Conservation (phyloP, 2,888 invertebrate genomes). For the Ichneumoninae sp. region DNA sequence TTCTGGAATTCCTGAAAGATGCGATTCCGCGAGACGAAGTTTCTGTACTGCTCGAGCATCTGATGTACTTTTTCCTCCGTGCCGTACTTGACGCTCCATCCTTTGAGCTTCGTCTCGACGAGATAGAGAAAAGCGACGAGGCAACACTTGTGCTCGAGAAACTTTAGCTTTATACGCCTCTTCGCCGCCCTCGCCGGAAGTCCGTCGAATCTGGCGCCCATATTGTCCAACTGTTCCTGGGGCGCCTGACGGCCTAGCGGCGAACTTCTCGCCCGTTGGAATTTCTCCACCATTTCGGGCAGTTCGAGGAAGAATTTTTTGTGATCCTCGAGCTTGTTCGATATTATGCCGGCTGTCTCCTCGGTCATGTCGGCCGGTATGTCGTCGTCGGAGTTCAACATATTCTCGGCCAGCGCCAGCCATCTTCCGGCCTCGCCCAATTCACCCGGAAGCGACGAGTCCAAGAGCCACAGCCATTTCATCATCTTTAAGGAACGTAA, state of each 20-base stretch:
- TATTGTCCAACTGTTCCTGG: conserved; percentile 92
- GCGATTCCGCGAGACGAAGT: conserved; percentile 96
- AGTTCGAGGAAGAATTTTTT: conserved; percentile 95
- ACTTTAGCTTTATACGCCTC: conserved; percentile 93
- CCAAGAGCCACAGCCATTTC: conserved; percentile 95
- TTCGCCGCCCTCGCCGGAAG: conserved; percentile 92
- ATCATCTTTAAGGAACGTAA: conserved; percentile 86
- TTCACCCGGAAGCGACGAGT: conserved; percentile 93
- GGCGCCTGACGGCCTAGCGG: conserved; percentile 90
- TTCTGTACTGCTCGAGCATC: conserved; percentile 94
- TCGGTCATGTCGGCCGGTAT: conserved; percentile 94
- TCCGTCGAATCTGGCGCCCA: conserved; percentile 91
- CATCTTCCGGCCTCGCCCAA: conserved; percentile 95
- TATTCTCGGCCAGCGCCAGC: conserved; percentile 94
- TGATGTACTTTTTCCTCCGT: conserved; percentile 92
- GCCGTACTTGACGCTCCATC: conserved; percentile 96
- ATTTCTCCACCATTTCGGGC: conserved; percentile 91
- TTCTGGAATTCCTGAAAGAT: conserved; percentile 97
- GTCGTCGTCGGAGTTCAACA: conserved; percentile 91
- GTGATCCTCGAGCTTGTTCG: conserved; percentile 95
- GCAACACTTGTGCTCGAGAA: conserved; percentile 96
- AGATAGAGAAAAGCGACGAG: conserved; percentile 96
- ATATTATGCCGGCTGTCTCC: conserved; percentile 94
- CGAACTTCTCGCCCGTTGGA: conserved; percentile 90
- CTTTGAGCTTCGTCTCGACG: conserved; percentile 94